A percentile compares a stretch with the other conserved stretches of the same genome.
Evolutionary conservation across 2,888 invertebrate species (phyloP).

Genomic region (Blera fallax): DNA sequence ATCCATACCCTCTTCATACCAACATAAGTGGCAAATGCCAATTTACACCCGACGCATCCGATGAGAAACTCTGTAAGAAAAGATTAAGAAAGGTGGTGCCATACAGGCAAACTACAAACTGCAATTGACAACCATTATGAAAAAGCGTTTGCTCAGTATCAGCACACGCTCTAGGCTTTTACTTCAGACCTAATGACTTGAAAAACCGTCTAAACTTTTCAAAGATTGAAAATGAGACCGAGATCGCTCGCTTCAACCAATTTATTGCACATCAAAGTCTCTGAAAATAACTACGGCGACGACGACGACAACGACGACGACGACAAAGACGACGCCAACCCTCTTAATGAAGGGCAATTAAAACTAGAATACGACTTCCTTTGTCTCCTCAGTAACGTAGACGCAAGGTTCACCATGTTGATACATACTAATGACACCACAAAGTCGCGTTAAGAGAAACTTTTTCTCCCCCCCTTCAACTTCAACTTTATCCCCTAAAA

Average conservation of each 20-base stretch:
- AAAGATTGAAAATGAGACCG: neutral
- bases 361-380: constrained; percentile 51
- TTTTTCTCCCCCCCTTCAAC: constrained; percentile 5
- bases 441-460: constrained; percentile 64
- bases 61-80: no score
- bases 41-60: no score
- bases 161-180: no score
- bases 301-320: neutral
- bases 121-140: no score
- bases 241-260: neutral
- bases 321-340: neutral
- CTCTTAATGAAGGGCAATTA: constrained; percentile 47
- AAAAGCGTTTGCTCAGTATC: no score
- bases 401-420: constrained; percentile 33
- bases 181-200: neutral
- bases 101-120: no score
- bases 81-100: no score
- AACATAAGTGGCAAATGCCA: no score
- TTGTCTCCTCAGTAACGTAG: neutral
- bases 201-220: neutral
- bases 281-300: neutral
- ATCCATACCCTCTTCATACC: no score
- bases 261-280: constrained; percentile 40
- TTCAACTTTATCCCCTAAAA: constrained; percentile 36
- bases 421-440: constrained; percentile 66